Percentiles rank a stretch among this genome's conserved stretches.
These are phyloP conservation scores for Formica exsecta DNA, from an alignment of 1,140 invertebrate genomes.

Conservation along the genomic window DNA sequence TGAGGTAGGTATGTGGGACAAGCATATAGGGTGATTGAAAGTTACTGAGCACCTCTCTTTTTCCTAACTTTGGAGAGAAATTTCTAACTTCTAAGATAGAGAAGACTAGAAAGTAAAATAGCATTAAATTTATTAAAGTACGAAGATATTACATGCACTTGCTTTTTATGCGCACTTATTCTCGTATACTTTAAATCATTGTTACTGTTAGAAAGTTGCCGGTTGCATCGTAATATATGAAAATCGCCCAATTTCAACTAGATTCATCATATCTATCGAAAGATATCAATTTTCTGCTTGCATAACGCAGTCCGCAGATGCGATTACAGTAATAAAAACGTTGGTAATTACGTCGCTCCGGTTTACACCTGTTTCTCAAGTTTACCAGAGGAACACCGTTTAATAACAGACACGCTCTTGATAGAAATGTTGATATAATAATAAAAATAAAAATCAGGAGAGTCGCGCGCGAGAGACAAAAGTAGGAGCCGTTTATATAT, in stretches of 20 bases:
- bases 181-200: background rate
- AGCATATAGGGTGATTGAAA: constrained; percentile 48
- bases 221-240: constrained; percentile 25
- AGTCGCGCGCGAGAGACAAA: background rate
- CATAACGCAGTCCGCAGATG: background rate
- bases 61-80: constrained; percentile 47
- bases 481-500: background rate
- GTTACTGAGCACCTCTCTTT: constrained; percentile 37
- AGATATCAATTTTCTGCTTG: background rate
- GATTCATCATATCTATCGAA: background rate
- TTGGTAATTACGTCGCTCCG: background rate
- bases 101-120: constrained; percentile 26
- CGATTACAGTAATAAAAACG: background rate
- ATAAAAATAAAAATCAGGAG: constrained; percentile 24
- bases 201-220: constrained; percentile 33
- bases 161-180: constrained; percentile 6
- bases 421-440: background rate
- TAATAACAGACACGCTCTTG: background rate
- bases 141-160: constrained; percentile 37
- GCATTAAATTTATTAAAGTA: constrained; percentile 62
- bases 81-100: constrained; percentile 38
- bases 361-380: background rate
- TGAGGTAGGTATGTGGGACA: constrained; percentile 14
- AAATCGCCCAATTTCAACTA: background rate
- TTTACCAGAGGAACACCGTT: background rate